These are phyloP conservation scores for Papilio gigon DNA, from an alignment of 2,888 invertebrate genomes.

Conservation along the genomic window DNA sequence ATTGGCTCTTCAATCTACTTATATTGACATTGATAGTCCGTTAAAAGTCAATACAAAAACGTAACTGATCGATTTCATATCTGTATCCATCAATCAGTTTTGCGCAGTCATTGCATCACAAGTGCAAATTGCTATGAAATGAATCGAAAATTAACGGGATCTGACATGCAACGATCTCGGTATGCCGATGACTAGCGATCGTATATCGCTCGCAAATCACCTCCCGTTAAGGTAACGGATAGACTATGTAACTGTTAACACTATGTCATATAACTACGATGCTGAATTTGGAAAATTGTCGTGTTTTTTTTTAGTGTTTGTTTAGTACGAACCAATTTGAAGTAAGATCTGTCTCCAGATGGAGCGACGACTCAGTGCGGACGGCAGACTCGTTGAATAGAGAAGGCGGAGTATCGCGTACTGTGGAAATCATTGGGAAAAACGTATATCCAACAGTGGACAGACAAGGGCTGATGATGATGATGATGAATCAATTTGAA, in stretches of 20 bases:
- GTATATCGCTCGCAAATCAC: conserved; percentile 36
- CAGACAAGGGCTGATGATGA: too few species aligned
- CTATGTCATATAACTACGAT: neutral
- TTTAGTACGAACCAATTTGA: too few species aligned
- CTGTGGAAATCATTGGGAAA: too few species aligned
- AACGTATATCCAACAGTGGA: too few species aligned
- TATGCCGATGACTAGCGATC: conserved; percentile 45
- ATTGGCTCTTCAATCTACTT: too few species aligned
- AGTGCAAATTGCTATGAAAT: conserved; percentile 6
- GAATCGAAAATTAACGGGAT: conserved; percentile 55
- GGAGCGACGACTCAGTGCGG: too few species aligned
- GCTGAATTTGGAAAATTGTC: neutral
- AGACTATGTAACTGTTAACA: conserved; percentile 19
- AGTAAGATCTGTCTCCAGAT: too few species aligned
- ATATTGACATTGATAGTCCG: too few species aligned
- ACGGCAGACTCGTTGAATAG: too few species aligned
- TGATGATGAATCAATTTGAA: too few species aligned
- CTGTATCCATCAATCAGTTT: conserved; percentile 15
- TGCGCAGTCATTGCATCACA: conserved; percentile 12
- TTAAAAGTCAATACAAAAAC: neutral
- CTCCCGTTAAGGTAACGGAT: conserved; percentile 29
- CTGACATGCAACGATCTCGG: conserved; percentile 46
- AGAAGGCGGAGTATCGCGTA: too few species aligned
- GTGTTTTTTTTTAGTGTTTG: too few species aligned
- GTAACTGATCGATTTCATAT: conserved; percentile 8